Percentiles rank a stretch among this genome's conserved stretches.
phyloP scores from a whole-genome alignment of 2,797 vertebrate genomes.

The Muscicapa comitata region DNA sequence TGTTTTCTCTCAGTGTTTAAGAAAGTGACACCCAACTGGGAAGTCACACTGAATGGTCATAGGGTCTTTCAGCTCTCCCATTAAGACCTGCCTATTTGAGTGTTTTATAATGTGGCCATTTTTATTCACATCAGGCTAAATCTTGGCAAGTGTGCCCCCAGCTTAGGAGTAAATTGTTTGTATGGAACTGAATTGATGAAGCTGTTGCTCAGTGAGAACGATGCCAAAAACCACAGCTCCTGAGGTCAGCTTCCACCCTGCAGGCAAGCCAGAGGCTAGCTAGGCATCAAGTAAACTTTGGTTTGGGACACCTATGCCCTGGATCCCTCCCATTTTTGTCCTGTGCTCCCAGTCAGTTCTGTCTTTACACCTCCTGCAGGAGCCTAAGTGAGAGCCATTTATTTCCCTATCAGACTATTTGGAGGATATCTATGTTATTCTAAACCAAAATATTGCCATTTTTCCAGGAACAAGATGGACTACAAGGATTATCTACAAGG shows the following conservation, averaged over 20 bases:
- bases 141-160: not conserved
- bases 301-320: not conserved
- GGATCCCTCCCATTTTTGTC: not conserved
- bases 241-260: not conserved
- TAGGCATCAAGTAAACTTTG: not conserved
- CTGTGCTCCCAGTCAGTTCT: not conserved
- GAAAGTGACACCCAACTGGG: not conserved
- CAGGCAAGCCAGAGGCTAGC: not conserved
- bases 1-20: constrained; percentile 1
- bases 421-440: not conserved
- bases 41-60: not conserved
- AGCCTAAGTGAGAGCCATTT: not conserved
- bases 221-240: not conserved
- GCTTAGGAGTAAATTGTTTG: constrained; percentile 5
- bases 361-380: not conserved
- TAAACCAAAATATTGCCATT: not conserved
- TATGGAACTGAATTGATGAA: not conserved
- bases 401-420: not conserved
- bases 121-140: constrained; percentile 45
- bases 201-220: not conserved
- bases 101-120: constrained; percentile 10
- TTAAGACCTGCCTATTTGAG: constrained; percentile 25
- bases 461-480: not conserved
- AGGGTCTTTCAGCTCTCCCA: constrained; percentile 4
- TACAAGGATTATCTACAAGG: not conserved